phyloP scores from a whole-genome alignment of 2,113 vertebrate species.

The Cephalopterus ornatus region DNA sequence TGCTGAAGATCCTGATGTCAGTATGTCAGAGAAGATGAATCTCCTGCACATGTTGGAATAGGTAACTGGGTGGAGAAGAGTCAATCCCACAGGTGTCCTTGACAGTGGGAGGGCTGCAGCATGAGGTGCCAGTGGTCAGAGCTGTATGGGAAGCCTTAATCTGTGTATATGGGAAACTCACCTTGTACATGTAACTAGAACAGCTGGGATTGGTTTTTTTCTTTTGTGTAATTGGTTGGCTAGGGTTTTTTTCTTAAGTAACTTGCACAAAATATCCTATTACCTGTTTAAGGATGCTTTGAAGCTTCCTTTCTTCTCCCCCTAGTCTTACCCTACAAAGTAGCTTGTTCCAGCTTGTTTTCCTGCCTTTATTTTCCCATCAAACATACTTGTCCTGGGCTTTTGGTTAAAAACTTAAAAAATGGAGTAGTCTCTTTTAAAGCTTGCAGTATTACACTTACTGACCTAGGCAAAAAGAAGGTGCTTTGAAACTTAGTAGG shows the following conservation, averaged over 20 bases:
- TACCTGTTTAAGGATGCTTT: not conserved
- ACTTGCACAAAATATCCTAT: not conserved
- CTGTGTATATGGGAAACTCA: not conserved
- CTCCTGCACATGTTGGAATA: not conserved
- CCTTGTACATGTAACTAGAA: not conserved
- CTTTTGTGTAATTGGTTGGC: not conserved
- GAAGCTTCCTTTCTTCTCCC: not conserved
- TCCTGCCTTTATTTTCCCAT: not conserved
- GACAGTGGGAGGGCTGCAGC: not conserved
- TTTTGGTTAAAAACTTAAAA: not conserved
- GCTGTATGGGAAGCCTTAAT: fast-evolving
- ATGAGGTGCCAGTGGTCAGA: not conserved
- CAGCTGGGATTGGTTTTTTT: not conserved
- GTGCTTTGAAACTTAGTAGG: not conserved
- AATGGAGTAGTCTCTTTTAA: not conserved
- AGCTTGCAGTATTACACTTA: not conserved
- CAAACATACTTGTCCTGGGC: not conserved
- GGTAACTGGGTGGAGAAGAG: not conserved
- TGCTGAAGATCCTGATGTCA: not conserved
- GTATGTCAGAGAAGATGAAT: not conserved
- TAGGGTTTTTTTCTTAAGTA: not conserved
- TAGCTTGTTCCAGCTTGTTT: not conserved
- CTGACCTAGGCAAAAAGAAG: not conserved
- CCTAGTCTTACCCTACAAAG: not conserved
- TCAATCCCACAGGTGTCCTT: not conserved